Base-by-base conservation (phyloP, 2,113 vertebrate genomes). In the Lipophrys pholis region DNA sequence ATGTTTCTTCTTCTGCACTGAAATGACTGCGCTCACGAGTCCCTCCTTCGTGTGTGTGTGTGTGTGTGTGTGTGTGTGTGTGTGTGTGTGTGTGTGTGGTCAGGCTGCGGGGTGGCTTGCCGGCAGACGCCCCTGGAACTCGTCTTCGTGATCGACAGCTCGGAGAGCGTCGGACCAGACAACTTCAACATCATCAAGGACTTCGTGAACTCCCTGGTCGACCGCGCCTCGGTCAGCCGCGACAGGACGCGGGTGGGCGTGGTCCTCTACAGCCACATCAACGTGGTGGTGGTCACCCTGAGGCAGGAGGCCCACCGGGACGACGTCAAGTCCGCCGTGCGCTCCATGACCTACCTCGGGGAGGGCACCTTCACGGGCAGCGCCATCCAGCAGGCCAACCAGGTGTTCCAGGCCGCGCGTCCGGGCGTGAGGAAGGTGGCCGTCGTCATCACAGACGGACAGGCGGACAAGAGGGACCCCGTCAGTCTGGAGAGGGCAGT, bases 71-170 rank as follows among this genome's bases (percentile, higher is more conserved):
- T 30, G 21, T 30, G 21, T 30, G 21, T 30, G 21, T 30, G 21
- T 30, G 21, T 30, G 21, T 41, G 45, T 17, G 40, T 45, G 8
- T 68, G 15, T 85, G 1, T 41, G 12, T 45, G 40, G 0, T 11
- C n/a, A 97, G 96, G 93, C 11, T 97, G 96, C 80, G 95, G 94
- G 1, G 80, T 88, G 59, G 91, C 78, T 5, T 97, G 96, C 74
- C 92, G 86, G 36, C 80, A 94, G 64, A 91, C 76, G 1, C 95
- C 96, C 0, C 41, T 97, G 79, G 96, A 98, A 81, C 79, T 97
- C 3, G 83, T 97, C 7, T 96, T 98, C 10, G 95, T 97, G 78
- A 95, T 96, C 3, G 96, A 98, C 90, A 96, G 96, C 83, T 98
- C 96, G 0, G 95, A 96, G 87, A 97, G 95, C 0, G 93, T 96